Base-by-base conservation (phyloP, 2,797 vertebrate species). In the Acanthurus tractus region DNA sequence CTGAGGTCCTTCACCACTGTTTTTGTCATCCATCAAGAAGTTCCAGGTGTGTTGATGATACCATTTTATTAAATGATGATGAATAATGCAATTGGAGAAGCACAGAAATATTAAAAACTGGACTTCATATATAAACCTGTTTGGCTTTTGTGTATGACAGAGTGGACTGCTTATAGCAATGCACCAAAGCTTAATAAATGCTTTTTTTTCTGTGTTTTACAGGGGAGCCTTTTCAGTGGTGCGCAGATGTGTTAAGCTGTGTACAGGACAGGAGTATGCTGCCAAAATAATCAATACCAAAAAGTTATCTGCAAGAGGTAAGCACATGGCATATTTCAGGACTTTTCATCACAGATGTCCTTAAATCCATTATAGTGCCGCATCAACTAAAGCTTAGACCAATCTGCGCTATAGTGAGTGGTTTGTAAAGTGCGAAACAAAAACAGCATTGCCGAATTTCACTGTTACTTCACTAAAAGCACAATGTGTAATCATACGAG, bases 221-320 rank as follows among this genome's bases (percentile, higher is more conserved):
- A 99, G 98, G 94, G 98, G 98, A 94, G 98, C 98, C 11, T 98
- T 99, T 94, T 99, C 98, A 48, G 97, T 99, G 86, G 98, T 99
- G 90, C 96, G 98, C 83, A 96, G 97, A 88, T 99, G 97, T 73
- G 97, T 98, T 63, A 99, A 99, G 95, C 96, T 99, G 89, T 98
- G 97, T 84, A 97, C 96, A 2, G 98, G 98, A 86, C 98, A 99
- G 86, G 98, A 99, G 82, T 96, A 99, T 0, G 98, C 97, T 0
- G 98, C 97, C 86, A 99, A 99, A 96, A 99, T 99, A 89, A 99
- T 99, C 96, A 99, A 99, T 95, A 99, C 98, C 92, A 99, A 99
- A 96, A 99, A 99, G 94, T 95, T 99, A 71, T 98, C 97, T 0
- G 98, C 98, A 70, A 96, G 98, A 97, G 98, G 98, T 99, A 94